These are phyloP conservation scores for Branchellion lobata DNA, from an alignment of 2,888 invertebrate genomes.

Conservation along the genomic window DNA sequence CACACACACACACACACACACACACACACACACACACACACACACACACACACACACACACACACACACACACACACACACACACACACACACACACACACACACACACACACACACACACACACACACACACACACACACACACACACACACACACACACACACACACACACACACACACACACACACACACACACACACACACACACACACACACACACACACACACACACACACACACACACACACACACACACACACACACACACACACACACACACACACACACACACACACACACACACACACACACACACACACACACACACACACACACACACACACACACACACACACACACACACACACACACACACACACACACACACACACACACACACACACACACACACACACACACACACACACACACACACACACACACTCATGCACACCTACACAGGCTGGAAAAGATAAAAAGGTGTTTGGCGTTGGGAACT, in stretches of 20 bases:
- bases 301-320: background rate
- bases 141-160: conserved; percentile 18
- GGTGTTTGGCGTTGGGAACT: background rate
- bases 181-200: background rate
- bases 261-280: background rate
- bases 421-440: background rate
- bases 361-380: no score
- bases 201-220: background rate
- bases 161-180: background rate
- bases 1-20: conserved; percentile 22
- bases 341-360: background rate
- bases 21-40: conserved; percentile 18
- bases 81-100: conserved; percentile 26
- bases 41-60: conserved; percentile 8
- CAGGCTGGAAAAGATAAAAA: background rate
- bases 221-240: conserved; percentile 18
- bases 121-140: conserved; percentile 18
- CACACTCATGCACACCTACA: background rate
- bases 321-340: background rate
- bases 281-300: background rate
- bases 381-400: background rate
- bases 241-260: conserved; percentile 15
- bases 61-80: conserved; percentile 13
- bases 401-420: background rate
- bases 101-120: conserved; percentile 27